phyloP scores from a whole-genome alignment of 2,888 invertebrate genomes.

The Lithophane ornitopus region DNA sequence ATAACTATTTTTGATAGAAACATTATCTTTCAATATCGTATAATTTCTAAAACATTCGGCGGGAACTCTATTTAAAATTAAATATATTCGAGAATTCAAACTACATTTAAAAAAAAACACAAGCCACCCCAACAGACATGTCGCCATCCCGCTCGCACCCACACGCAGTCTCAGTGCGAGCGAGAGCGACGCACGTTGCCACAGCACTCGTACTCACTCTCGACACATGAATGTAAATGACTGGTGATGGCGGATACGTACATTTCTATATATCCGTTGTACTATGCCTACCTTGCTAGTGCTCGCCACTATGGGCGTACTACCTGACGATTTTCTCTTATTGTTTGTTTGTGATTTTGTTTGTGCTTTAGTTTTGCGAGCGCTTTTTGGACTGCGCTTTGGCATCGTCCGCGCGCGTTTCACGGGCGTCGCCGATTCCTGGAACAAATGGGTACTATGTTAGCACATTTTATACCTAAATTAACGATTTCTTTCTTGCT shows the following conservation, averaged over 20 bases:
- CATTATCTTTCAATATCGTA: not conserved
- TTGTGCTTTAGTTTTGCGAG: conserved; percentile 77
- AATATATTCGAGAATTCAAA: not conserved
- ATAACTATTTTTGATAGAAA: not conserved
- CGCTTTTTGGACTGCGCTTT: conserved; percentile 84
- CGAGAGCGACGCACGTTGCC: conserved; percentile 69
- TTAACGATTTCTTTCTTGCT: not conserved
- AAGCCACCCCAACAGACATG: conserved; percentile 56
- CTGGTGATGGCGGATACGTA: conserved; percentile 89
- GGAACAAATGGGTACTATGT: conserved; percentile 59
- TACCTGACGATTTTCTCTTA: conserved; percentile 85
- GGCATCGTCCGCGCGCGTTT: conserved; percentile 83
- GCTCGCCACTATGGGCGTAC: conserved; percentile 85
- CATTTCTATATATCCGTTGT: conserved; percentile 91
- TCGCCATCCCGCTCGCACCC: conserved; percentile 69
- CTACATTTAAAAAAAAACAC: not conserved
- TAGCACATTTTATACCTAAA: conserved; percentile 17
- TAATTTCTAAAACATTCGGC: not conserved
- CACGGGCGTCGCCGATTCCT: conserved; percentile 80
- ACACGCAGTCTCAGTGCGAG: conserved; percentile 55
- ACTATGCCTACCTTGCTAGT: conserved; percentile 91
- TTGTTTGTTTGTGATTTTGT: conserved; percentile 76
- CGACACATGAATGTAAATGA: conserved; percentile 84
- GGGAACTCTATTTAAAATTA: not conserved
- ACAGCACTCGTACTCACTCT: conserved; percentile 74